Evolutionary conservation across 2,888 invertebrate genomes (phyloP).

Genomic region (Leistus spinibarbis): DNA sequence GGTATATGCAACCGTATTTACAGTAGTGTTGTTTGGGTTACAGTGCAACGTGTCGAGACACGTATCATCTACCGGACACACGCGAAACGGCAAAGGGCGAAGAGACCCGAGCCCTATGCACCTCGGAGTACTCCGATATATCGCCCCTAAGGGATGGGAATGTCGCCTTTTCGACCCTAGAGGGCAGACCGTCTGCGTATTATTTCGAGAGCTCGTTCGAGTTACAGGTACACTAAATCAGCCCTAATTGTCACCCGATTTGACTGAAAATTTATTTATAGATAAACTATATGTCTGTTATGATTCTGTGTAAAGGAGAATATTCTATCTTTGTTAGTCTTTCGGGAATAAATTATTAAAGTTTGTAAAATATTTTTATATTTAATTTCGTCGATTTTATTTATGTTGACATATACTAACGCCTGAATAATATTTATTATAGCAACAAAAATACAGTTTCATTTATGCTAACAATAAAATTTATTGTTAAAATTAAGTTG

Average conservation of each 20-base stretch:
- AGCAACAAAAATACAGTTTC: no score
- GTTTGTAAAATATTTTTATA: no score
- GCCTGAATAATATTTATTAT: no score
- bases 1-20: background rate
- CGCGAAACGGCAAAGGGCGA: slow-evolving; percentile 72
- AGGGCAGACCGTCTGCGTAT: slow-evolving; percentile 91
- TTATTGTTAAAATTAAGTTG: background rate
- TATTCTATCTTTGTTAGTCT: no score
- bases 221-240: slow-evolving; percentile 92
- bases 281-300: no score
- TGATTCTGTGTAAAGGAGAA: no score
- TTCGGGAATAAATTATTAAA: no score
- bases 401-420: no score
- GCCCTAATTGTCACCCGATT: no score
- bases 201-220: slow-evolving; percentile 89
- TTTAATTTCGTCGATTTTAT: no score
- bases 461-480: background rate
- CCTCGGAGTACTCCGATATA: slow-evolving; percentile 97
- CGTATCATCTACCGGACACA: slow-evolving; percentile 83
- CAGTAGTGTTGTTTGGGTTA: slow-evolving; percentile 22
- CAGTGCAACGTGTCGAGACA: slow-evolving; percentile 91
- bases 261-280: slow-evolving; percentile 6
- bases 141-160: slow-evolving; percentile 94
- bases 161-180: slow-evolving; percentile 93
- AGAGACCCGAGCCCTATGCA: slow-evolving; percentile 94